phyloP scores from a whole-genome alignment of 2,888 invertebrate species.

The Spatulosminthurus flaviceps region DNA sequence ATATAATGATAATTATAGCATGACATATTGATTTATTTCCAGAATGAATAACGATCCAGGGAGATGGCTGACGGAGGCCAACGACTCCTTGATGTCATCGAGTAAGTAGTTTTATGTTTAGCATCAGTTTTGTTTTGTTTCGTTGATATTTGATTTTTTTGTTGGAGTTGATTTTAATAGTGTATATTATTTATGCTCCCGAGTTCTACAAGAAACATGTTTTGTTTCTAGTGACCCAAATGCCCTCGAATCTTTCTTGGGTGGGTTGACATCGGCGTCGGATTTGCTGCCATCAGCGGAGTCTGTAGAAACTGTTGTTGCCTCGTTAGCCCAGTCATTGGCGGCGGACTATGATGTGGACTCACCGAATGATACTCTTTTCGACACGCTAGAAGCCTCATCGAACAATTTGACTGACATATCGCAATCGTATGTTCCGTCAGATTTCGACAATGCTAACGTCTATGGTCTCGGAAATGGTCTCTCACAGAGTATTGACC shows the following conservation, averaged over 20 bases:
- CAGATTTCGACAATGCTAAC: conserved; percentile 60
- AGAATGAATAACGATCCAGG: conserved; percentile 62
- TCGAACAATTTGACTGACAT: conserved; percentile 63
- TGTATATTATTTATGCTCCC: no score
- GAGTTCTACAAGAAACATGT: background rate
- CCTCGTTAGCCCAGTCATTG: conserved; percentile 61
- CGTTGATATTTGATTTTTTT: background rate
- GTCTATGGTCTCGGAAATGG: conserved; percentile 49
- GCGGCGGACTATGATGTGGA: conserved; percentile 61
- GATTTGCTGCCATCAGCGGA: conserved; percentile 60
- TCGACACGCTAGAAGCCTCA: conserved; percentile 61
- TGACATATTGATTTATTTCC: conserved; percentile 43
- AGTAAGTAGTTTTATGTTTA: conserved; percentile 53
- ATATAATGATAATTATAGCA: background rate
- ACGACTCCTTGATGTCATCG: conserved; percentile 64
- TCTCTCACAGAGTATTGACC: conserved; percentile 42
- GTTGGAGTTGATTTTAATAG: background rate
- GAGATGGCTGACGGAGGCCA: conserved; percentile 64
- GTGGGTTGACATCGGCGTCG: conserved; percentile 59
- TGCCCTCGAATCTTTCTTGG: conserved; percentile 63
- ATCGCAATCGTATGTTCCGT: conserved; percentile 63
- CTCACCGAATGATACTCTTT: conserved; percentile 63
- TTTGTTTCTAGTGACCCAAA: conserved; percentile 62
- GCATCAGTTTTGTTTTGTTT: no score
- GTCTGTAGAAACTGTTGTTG: conserved; percentile 63